Evolutionary conservation across 2,797 vertebrate species (phyloP).

Genomic region (Tolypeutes matacus): DNA sequence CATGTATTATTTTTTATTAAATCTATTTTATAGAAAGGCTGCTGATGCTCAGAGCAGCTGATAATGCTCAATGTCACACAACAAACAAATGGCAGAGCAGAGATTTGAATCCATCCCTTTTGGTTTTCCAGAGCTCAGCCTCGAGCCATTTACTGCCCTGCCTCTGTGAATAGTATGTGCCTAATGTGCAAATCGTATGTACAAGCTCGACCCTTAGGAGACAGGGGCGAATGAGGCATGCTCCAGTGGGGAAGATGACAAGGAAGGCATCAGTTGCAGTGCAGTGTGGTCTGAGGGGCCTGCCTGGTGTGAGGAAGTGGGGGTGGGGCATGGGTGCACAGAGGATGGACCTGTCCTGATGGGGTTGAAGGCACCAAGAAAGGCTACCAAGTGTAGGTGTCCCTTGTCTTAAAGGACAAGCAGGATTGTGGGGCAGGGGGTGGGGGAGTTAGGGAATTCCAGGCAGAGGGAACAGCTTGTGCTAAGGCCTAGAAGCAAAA

Average conservation of each 20-base stretch:
- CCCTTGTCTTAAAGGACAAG: neutral
- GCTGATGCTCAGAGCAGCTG: neutral
- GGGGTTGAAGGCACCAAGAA: neutral
- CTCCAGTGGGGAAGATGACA: too few relatives aligned
- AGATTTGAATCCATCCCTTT: neutral
- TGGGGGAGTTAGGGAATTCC: neutral
- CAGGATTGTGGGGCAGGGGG: neutral
- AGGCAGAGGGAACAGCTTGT: neutral
- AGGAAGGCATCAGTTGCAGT: too few relatives aligned
- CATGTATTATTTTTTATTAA: neutral
- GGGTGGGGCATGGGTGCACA: fast-evolving
- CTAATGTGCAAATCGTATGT: neutral
- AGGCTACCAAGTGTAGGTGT: neutral
- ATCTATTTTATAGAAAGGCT: neutral
- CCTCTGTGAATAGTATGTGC: neutral
- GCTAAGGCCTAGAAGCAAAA: neutral
- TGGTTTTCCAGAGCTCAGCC: neutral
- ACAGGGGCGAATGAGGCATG: neutral
- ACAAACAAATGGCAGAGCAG: neutral
- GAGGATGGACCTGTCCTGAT: neutral
- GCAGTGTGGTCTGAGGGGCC: neutral
- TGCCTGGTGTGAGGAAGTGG: too few relatives aligned
- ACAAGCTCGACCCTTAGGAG: neutral
- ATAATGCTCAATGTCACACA: too few relatives aligned
- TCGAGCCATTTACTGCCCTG: neutral